Evolutionary conservation across 2,888 invertebrate genomes (phyloP).

Genomic region (Melieria crassipennis): DNA sequence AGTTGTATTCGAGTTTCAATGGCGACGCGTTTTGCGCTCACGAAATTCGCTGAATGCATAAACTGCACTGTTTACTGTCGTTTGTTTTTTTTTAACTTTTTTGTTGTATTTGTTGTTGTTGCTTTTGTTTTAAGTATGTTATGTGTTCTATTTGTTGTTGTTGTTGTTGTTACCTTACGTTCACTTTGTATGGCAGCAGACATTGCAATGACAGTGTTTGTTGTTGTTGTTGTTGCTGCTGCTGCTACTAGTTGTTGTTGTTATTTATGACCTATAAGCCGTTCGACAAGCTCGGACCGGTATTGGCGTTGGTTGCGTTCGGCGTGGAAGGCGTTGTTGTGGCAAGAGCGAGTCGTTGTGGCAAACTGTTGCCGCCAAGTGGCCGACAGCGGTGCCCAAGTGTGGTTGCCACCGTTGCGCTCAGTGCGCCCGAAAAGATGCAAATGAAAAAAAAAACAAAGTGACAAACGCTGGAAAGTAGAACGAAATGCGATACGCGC

Average conservation of each 20-base stretch:
- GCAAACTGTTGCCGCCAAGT: conserved; percentile 20
- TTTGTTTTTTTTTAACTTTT: background rate
- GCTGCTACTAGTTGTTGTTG: background rate
- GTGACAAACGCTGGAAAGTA: no score
- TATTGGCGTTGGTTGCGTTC: background rate
- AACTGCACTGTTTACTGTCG: background rate
- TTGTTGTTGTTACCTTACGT: conserved; percentile 3
- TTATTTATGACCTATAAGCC: background rate
- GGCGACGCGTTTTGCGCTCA: background rate
- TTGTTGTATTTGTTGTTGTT: no score
- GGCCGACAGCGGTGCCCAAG: conserved; percentile 3
- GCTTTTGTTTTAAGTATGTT: no score
- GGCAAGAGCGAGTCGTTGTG: conserved; percentile 9
- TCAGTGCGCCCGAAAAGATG: background rate
- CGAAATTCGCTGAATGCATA: background rate
- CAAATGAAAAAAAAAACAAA: background rate
- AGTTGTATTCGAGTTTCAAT: background rate
- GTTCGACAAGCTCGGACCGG: background rate
- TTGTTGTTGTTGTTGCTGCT: background rate
- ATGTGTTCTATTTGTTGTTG: background rate
- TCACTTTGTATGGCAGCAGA: conserved; percentile 16
- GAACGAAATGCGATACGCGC: no score
- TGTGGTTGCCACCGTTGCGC: background rate
- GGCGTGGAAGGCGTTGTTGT: background rate
- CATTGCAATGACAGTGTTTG: background rate